phyloP scores from a whole-genome alignment of 2,113 vertebrate species.

The Chitala chitala region DNA sequence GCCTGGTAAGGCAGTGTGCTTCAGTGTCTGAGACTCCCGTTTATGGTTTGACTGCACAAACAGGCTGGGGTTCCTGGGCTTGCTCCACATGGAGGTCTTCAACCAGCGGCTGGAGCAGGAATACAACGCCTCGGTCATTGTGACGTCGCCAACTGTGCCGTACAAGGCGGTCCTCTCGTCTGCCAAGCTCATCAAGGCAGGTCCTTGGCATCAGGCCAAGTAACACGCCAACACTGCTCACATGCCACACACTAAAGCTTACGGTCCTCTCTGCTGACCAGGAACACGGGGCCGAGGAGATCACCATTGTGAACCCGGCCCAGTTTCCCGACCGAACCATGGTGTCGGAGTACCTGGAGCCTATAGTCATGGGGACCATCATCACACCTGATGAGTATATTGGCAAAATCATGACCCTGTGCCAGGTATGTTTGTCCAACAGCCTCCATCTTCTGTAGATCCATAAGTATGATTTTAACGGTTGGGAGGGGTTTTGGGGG shows the following conservation, averaged over 20 bases:
- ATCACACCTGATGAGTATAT: constrained; percentile 78
- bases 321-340: constrained; percentile 80
- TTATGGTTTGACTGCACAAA: background rate
- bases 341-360: constrained; percentile 84
- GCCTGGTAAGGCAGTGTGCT: background rate
- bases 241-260: background rate
- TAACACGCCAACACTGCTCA: background rate
- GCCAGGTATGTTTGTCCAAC: constrained; percentile 70
- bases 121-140: constrained; percentile 86
- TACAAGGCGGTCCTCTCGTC: constrained; percentile 89
- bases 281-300: constrained; percentile 76
- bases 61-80: constrained; percentile 92
- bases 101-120: constrained; percentile 95
- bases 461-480: too few relatives aligned
- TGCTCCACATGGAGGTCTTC: constrained; percentile 97
- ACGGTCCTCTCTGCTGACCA: constrained; percentile 39
- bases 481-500: too few relatives aligned
- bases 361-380: constrained; percentile 85
- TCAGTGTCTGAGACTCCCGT: background rate
- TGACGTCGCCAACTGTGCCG: constrained; percentile 89
- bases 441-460: background rate
- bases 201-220: background rate
- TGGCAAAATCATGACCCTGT: constrained; percentile 83
- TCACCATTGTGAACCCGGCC: constrained; percentile 85
- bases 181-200: constrained; percentile 87